Percentiles rank a stretch among this genome's conserved stretches.
These are phyloP conservation scores for Drosophila buzzatii DNA, from an alignment of 2,888 invertebrate genomes.

Conservation along the genomic window DNA sequence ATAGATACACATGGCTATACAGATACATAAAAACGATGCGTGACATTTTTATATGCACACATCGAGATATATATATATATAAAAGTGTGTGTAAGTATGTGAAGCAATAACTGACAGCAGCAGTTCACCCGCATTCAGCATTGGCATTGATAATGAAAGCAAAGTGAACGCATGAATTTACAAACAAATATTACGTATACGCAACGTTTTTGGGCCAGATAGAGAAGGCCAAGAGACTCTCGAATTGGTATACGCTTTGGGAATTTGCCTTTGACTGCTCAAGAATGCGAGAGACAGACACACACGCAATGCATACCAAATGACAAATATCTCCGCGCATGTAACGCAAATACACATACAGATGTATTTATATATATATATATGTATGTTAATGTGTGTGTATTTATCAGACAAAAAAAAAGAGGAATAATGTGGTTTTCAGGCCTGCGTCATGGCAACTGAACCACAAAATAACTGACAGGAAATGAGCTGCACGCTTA, in stretches of 20 bases:
- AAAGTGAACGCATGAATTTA: conserved; percentile 33
- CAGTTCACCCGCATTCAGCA: conserved; percentile 9
- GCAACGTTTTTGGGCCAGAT: conserved; percentile 32
- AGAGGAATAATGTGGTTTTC: conserved; percentile 3
- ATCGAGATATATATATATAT: too few relatives aligned
- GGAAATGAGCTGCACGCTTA: conserved; percentile 33
- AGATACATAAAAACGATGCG: conserved; percentile 23
- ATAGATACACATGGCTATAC: background rate
- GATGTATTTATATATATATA: background rate
- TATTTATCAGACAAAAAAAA: conserved; percentile 19
- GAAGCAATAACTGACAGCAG: background rate
- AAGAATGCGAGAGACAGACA: conserved; percentile 10
- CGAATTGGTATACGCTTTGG: conserved; percentile 14
- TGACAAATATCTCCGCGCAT: conserved; percentile 16
- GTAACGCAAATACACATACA: conserved; percentile 1
- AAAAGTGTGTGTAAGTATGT: background rate
- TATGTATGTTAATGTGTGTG: background rate
- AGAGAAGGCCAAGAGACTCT: conserved; percentile 25
- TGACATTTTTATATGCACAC: conserved; percentile 11
- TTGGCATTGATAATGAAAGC: conserved; percentile 32
- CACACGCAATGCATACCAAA: conserved; percentile 28
- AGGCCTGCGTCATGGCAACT: conserved; percentile 19
- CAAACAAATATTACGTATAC: conserved; percentile 50
- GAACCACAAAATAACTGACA: conserved; percentile 41
- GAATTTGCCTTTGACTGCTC: conserved; percentile 10